These are phyloP conservation scores for Salminus brasiliensis DNA, from an alignment of 2,113 vertebrate species.

Conservation along the genomic window DNA sequence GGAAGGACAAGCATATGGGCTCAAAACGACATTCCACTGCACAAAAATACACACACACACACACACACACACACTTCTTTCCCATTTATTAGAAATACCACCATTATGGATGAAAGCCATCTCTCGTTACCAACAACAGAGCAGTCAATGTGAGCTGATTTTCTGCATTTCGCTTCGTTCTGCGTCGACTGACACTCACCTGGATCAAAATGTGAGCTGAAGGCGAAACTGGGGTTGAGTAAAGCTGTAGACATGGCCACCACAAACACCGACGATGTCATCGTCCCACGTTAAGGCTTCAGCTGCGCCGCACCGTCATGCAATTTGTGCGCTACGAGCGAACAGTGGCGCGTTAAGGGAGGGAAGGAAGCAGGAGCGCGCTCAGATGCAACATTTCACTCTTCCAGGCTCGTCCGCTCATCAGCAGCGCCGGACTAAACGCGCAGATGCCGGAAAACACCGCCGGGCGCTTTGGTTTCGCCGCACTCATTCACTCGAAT, in stretches of 20 bases:
- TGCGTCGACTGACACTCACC: constrained; percentile 76
- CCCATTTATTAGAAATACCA: neutral
- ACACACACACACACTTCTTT: neutral
- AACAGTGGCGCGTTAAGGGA: constrained; percentile 25
- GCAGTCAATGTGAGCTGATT: too few species aligned
- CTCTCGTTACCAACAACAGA: neutral
- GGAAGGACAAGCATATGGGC: neutral
- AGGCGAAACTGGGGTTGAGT: constrained; percentile 89
- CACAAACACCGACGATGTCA: constrained; percentile 73
- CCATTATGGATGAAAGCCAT: neutral
- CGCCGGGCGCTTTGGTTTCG: constrained; percentile 53
- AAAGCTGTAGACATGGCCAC: constrained; percentile 86
- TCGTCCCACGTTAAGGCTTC: constrained; percentile 66
- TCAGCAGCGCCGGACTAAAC: constrained; percentile 56
- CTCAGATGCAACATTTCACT: constrained; percentile 66
- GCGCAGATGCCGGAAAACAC: constrained; percentile 62
- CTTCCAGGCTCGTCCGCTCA: constrained; percentile 60
- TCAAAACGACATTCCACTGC: constrained; percentile 11
- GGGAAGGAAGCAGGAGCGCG: constrained; percentile 55
- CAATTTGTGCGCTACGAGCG: constrained; percentile 48
- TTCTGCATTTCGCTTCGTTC: too few species aligned
- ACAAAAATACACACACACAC: neutral
- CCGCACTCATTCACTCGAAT: constrained; percentile 46
- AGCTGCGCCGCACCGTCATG: constrained; percentile 53
- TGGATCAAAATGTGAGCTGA: constrained; percentile 90